These are phyloP conservation scores for Drosophila barbarae DNA, from an alignment of 2,888 invertebrate genomes.

Conservation along the genomic window DNA sequence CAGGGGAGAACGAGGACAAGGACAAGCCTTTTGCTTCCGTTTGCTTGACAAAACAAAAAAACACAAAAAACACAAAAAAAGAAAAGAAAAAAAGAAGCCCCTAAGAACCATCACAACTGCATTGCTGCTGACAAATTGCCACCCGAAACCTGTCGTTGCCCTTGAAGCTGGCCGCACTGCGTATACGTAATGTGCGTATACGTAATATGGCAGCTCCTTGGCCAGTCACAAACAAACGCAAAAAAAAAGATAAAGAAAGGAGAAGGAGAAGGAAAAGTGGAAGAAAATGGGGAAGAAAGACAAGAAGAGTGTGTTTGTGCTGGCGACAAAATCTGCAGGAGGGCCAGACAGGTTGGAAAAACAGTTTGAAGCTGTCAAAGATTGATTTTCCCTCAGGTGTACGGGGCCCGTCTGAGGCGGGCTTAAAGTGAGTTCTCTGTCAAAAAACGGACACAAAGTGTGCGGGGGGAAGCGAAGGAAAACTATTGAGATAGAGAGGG, in stretches of 20 bases:
- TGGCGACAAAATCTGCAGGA: constrained; percentile 25
- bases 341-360: constrained; percentile 13
- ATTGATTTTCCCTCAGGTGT: constrained; percentile 58
- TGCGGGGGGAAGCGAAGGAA: not conserved
- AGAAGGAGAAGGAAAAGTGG: not conserved
- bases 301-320: not conserved
- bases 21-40: constrained; percentile 25
- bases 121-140: constrained; percentile 45
- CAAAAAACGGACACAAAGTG: constrained; percentile 18
- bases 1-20: constrained; percentile 20
- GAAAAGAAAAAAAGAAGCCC: not conserved
- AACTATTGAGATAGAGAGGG: not conserved
- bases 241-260: not conserved
- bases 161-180: constrained; percentile 29
- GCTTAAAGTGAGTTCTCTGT: constrained; percentile 20
- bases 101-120: constrained; percentile 29
- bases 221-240: not conserved
- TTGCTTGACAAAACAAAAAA: not conserved
- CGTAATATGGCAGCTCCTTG: constrained; percentile 15
- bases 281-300: not conserved
- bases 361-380: constrained; percentile 55
- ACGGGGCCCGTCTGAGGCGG: not conserved
- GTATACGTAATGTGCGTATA: constrained; percentile 35
- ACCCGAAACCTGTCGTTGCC: constrained; percentile 34
- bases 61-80: not conserved